Conservation (phyloP, 2,113 vertebrate species). For the Albula goreensis region DNA sequence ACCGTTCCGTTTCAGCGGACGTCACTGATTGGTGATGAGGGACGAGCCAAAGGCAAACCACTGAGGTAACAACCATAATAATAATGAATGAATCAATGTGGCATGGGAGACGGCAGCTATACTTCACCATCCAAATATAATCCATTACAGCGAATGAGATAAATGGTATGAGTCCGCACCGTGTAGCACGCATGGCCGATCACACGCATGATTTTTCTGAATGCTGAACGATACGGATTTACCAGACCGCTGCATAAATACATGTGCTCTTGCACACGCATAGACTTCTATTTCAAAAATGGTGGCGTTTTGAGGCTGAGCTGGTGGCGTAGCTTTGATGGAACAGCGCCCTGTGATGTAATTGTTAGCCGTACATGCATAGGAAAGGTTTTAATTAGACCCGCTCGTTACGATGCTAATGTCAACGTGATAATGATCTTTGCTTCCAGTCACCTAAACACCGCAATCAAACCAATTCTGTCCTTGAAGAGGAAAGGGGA, state of each 20-base stretch:
- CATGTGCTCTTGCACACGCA: too few relatives aligned
- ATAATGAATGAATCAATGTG: neutral
- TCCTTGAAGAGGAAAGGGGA: neutral
- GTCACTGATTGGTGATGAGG: neutral
- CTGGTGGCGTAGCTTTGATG: neutral
- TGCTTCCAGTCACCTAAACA: neutral
- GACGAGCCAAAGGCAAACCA: neutral
- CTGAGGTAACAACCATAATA: neutral
- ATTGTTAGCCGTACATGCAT: neutral
- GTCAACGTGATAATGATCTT: constrained; percentile 13
- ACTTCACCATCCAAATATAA: too few relatives aligned
- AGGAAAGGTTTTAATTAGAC: constrained; percentile 8
- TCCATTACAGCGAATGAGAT: too few relatives aligned
- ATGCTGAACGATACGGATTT: too few relatives aligned
- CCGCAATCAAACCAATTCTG: constrained; percentile 23
- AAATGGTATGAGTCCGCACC: too few relatives aligned
- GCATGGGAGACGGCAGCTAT: too few relatives aligned
- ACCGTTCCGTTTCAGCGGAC: neutral
- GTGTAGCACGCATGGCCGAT: neutral
- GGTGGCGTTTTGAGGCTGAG: too few relatives aligned
- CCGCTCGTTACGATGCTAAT: constrained; percentile 8
- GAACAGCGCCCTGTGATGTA: neutral
- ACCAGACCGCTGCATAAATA: too few relatives aligned
- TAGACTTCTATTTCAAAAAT: too few relatives aligned
- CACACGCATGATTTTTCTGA: too few relatives aligned